Evolutionary conservation across 2,888 invertebrate genomes (phyloP), one percentile per base, ranked within the genome.

Genomic region (Scotopteryx bipunctaria): DNA sequence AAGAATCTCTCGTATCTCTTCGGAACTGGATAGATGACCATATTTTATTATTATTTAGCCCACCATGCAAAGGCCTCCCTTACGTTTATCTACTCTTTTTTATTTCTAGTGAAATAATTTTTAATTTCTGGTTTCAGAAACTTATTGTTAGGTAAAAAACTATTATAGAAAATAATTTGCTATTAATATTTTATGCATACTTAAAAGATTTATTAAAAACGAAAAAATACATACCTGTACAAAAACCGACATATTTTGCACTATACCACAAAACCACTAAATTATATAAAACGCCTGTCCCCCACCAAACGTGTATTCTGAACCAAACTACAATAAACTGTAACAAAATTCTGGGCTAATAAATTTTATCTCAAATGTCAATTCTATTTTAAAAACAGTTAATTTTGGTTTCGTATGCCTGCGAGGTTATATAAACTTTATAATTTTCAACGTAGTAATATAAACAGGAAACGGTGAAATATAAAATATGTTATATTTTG

Each of bases 401-500:
- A 49, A 61, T 61, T 55, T 57, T 31, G 19, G 52, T 57, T 47
- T 36, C 56, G 40, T 47, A 38, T 42, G 38, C 27, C 32, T 35
- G 43, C 38, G 31, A 43, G 48, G 50, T 52, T 50, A 54, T 55
- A 54, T 57, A 61, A 59, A 55, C 41, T 51, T 57, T 57, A 49
- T 57, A 53, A 49, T 51, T 56, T 61, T 45, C 37, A 37, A 32
- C 19, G 36, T 40, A 21, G 48, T 57, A 57, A 57, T 38, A 61
- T 65, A 68, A 69, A 69, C 71, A 71, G 72, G 72, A 73, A 73
- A 65, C 52, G 59, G 55, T 16, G 9, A 43, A 43, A 33, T 29
- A 31, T 17, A 33, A 17, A 5, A 3, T 16, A 32, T 1, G 29
- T 27, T 6, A 21, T 31, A 40, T 32, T 13, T 9, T 29, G n/a